Evolutionary conservation across 1,140 invertebrate species (phyloP).

Genomic region (Helicoverpa zea): DNA sequence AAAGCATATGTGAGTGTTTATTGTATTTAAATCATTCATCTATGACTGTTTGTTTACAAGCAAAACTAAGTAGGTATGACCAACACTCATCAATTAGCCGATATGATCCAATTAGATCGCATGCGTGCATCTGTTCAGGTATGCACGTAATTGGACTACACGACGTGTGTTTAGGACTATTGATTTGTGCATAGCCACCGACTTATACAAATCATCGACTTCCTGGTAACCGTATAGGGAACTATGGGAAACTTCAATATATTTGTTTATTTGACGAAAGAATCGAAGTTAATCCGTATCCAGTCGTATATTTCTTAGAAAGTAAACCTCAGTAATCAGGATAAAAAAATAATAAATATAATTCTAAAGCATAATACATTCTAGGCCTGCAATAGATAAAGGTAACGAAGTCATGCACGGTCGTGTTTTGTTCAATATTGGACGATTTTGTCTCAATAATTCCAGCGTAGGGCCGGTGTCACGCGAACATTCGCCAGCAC

Average conservation of each 20-base stretch:
- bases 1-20: neutral
- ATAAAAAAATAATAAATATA: slow-evolving; percentile 28
- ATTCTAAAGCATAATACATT: slow-evolving; percentile 52
- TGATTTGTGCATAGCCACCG: slow-evolving; percentile 13
- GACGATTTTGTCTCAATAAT: slow-evolving; percentile 64
- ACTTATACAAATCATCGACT: slow-evolving; percentile 6
- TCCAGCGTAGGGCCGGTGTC: slow-evolving; percentile 65
- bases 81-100: neutral
- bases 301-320: neutral
- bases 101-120: neutral
- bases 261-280: slow-evolving; percentile 4
- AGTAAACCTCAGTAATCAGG: neutral
- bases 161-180: slow-evolving; percentile 21
- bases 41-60: neutral
- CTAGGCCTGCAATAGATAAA: slow-evolving; percentile 54
- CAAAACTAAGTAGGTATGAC: neutral
- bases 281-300: neutral
- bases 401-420: slow-evolving; percentile 68
- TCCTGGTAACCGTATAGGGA: neutral
- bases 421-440: slow-evolving; percentile 72
- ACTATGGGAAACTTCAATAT: slow-evolving; percentile 19
- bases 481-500: slow-evolving; percentile 79
- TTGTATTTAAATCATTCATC: neutral
- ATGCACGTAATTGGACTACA: slow-evolving; percentile 51
- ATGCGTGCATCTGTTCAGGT: slow-evolving; percentile 17